Evolutionary conservation across 2,113 vertebrate genomes (phyloP).

Genomic region (Cavia aperea): DNA sequence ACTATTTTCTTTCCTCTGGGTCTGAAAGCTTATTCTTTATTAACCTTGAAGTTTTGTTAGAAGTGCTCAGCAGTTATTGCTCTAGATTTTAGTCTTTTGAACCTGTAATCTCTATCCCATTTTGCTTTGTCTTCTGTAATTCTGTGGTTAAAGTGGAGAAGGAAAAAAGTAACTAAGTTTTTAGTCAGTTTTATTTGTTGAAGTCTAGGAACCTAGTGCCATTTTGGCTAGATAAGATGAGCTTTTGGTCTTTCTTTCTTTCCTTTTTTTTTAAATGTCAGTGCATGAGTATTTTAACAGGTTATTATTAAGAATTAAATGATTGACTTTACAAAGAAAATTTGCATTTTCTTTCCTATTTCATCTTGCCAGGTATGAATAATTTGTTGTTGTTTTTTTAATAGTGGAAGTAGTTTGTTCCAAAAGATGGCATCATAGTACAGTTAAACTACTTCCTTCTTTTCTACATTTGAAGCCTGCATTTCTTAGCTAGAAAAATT

Average conservation of each 20-base stretch:
- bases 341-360: slow-evolving; percentile 35
- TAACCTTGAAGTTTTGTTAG: slow-evolving; percentile 20
- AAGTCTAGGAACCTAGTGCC: not conserved
- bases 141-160: not conserved
- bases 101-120: slow-evolving; percentile 20
- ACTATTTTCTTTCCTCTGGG: not conserved
- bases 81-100: slow-evolving; percentile 27
- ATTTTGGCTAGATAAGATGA: not conserved
- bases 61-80: not conserved
- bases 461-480: slow-evolving; percentile 34
- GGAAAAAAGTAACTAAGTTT: slow-evolving; percentile 16
- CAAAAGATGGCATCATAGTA: slow-evolving; percentile 14
- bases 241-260: not conserved
- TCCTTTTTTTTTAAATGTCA: not conserved
- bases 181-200: slow-evolving; percentile 30
- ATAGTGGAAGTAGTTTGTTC: slow-evolving; percentile 27
- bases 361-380: not conserved
- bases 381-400: slow-evolving; percentile 42
- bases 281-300: slow-evolving; percentile 22
- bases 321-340: not conserved
- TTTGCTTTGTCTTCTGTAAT: slow-evolving; percentile 43
- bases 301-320: slow-evolving; percentile 30
- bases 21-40: slow-evolving; percentile 6
- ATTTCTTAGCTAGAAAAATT: slow-evolving; percentile 44
- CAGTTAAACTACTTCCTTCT: slow-evolving; percentile 37